Evolutionary conservation across 2,113 vertebrate genomes (phyloP).

Genomic region (Rafetus swinhoei): DNA sequence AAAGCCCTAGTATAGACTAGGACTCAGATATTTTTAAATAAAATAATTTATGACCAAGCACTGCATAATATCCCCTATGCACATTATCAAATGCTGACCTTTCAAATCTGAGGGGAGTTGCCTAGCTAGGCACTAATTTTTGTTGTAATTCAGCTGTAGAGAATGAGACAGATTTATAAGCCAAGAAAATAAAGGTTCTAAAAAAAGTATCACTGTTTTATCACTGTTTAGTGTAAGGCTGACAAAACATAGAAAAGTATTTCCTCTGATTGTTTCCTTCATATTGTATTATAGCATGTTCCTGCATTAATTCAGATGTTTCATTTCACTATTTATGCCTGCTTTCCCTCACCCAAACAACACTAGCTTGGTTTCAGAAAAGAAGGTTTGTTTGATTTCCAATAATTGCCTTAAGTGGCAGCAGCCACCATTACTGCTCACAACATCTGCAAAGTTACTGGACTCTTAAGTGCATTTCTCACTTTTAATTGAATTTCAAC

Average conservation of each 20-base stretch:
- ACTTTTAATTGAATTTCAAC: conserved; percentile 47
- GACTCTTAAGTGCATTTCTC: conserved; percentile 25
- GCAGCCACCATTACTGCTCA: conserved; percentile 7
- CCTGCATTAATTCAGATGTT: conserved; percentile 59
- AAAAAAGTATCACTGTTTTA: background rate
- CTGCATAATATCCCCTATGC: background rate
- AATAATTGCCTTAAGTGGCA: conserved; percentile 46
- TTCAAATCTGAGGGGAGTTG: background rate
- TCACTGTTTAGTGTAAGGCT: conserved; percentile 27
- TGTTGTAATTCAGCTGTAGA: background rate
- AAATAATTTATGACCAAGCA: background rate
- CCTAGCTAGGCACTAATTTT: background rate
- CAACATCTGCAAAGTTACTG: conserved; percentile 23
- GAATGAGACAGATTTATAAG: background rate
- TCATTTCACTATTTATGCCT: conserved; percentile 62
- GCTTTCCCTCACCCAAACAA: conserved; percentile 52
- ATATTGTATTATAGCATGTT: conserved; percentile 48
- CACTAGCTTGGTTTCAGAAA: conserved; percentile 13
- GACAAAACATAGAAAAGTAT: conserved; percentile 29
- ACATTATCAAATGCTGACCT: background rate
- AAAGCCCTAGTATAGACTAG: too few relatives aligned
- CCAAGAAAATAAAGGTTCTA: background rate
- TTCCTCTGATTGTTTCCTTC: conserved; percentile 49
- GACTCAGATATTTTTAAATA: background rate
- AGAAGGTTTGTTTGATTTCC: conserved; percentile 25